Evolutionary conservation across 2,888 invertebrate genomes (phyloP).

Genomic region (Drosophila austrosaltans): DNA sequence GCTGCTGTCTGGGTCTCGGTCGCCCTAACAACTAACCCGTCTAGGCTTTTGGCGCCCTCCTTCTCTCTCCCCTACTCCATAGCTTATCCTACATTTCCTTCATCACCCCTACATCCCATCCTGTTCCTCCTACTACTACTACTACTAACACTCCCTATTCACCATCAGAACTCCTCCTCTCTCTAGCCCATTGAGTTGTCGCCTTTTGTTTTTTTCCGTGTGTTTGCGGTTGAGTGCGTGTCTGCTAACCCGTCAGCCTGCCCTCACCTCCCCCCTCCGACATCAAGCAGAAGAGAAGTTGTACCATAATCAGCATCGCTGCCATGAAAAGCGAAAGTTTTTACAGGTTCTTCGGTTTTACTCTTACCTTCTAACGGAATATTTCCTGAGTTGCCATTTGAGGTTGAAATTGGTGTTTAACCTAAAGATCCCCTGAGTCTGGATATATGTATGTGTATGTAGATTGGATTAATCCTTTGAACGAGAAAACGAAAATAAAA

Average conservation of each 20-base stretch:
- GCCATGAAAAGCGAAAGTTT: slow-evolving; percentile 7
- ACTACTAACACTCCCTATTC: not conserved
- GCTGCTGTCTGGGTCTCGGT: slow-evolving; percentile 61
- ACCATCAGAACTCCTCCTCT: not conserved
- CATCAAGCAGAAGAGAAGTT: not conserved
- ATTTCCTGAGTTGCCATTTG: slow-evolving; percentile 3
- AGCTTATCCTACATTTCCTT: no score
- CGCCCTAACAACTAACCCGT: slow-evolving; percentile 58
- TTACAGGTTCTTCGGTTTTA: not conserved
- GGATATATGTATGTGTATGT: not conserved
- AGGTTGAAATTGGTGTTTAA: slow-evolving; percentile 7
- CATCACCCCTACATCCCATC: no score
- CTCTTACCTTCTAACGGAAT: slow-evolving; percentile 10
- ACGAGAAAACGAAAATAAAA: not conserved
- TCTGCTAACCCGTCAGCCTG: not conserved
- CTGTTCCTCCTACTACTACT: no score
- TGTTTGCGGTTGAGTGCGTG: slow-evolving; percentile 1
- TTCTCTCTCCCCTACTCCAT: not conserved
- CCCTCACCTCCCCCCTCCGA: not conserved
- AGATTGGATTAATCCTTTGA: not conserved
- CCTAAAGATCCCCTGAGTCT: slow-evolving; percentile 6
- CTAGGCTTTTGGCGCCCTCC: not conserved
- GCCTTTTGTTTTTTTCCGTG: not conserved
- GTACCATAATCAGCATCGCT: no score
- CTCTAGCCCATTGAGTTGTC: not conserved